Conservation (phyloP, 2,888 invertebrate species). For the Gisinianus flammeolus region DNA sequence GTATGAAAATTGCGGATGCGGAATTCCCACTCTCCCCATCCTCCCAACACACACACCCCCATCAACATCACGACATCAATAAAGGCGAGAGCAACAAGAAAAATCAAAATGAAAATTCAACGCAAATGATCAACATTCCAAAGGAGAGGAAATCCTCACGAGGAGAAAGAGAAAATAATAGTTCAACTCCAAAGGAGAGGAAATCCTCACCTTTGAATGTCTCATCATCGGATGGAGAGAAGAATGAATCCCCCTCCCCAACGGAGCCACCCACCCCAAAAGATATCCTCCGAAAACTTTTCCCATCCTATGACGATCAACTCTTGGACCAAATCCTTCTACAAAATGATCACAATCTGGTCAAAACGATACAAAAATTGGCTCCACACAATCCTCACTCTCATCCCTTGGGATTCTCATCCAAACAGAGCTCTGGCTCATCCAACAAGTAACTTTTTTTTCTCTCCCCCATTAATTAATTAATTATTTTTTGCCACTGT, state of each 20-base stretch:
- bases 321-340: constrained; percentile 54
- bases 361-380: constrained; percentile 57
- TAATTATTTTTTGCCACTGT: background rate
- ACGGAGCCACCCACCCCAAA: constrained; percentile 47
- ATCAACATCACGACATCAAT: background rate
- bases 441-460: constrained; percentile 27
- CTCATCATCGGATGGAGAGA: background rate
- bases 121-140: background rate
- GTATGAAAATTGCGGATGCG: constrained; percentile 82
- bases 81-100: background rate
- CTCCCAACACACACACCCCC: background rate
- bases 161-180: background rate
- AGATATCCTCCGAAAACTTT: constrained; percentile 55
- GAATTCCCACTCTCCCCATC: constrained; percentile 39
- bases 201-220: constrained; percentile 3
- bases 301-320: constrained; percentile 55
- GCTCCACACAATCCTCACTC: constrained; percentile 47
- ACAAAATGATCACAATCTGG: constrained; percentile 58
- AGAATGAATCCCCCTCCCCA: background rate
- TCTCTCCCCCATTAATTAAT: background rate
- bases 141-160: background rate
- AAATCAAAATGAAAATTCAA: background rate
- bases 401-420: background rate
- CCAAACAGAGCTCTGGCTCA: background rate
- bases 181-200: background rate